Evolutionary conservation across 2,888 invertebrate genomes (phyloP), one percentile per base, ranked within the genome.

Genomic region (Heliconius hortense): DNA sequence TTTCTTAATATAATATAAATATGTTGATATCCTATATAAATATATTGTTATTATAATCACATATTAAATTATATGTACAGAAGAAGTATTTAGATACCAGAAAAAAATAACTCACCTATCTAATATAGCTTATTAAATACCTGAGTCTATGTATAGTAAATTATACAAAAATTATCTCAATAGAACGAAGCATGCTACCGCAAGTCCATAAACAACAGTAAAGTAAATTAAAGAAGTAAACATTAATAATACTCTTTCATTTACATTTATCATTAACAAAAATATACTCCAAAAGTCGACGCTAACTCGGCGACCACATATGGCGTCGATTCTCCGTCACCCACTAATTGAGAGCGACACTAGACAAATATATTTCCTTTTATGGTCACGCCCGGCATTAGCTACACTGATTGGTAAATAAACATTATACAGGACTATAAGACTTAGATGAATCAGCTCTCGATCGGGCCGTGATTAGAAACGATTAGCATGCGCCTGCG

Each of bases 361-460:
- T 89, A 90, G 89, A 90, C 90, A 93, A 93, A 93, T 92, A 91
- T 88, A 91, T 89, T 88, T 86, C 91, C 91, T 91, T 93, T 92
- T 93, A 93, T 91, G 90, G 92, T 85, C 85, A 85, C 88, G 86
- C 82, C 82, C 82, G 83, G 89, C 85, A 90, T 91, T 89, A 91
- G 88, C 85, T 85, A 86, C 85, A 89, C 89, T 91, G 90, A 92
- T 93, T 91, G 90, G 89, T 92, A 91, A 92, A 92, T 91, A 92
- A 93, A 93, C 90, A 90, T 87, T 84, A 86, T 87, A 89, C 87
- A 88, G 88, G 86, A 90, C 89, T 82, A 84, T 86, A 86, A 87
- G 85, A 84, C 84, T 77, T 83, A 87, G 90, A 89, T 93, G 93
- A 92, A 92, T 94, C 92, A 93, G 92, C 87, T 88, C 88, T 87